Base-by-base conservation (phyloP, 2,797 vertebrate species). In the Cossypha niveicapilla region DNA sequence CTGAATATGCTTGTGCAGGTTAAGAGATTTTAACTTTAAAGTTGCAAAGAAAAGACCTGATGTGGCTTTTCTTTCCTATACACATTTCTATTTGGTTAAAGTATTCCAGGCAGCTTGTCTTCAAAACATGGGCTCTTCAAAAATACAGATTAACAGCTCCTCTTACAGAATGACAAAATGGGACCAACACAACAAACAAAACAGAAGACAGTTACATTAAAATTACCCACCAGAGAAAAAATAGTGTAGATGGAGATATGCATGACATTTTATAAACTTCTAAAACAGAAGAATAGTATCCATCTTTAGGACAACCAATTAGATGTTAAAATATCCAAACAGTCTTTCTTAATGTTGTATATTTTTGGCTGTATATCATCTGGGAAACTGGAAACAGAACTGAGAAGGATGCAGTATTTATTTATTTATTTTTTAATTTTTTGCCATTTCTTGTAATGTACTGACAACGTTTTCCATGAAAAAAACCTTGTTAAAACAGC, bases 201-300 rank as follows among this genome's bases (percentile, higher is more conserved):
- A 30, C 39, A 83, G 70, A 81, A 53, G 45, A 72, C 35, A 68
- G 34, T 35, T 63, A 63, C 11, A 78, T 72, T 60, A 66, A 32
- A 77, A 78, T 21, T 53, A 65, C 24, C 44, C 48, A 67, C 44
- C 32, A 32, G 87, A 87, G 71, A 66, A 83, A 83, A 72, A 85
- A 62, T 56, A 41, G 14, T 48, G 47, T 4, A 83, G 23, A 62
- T 73, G 39, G 30, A 92, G 50, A 71, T 48, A 70, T 34, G 13
- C 35, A 82, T 47, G 44, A 83, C 44, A 76, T 93, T 68, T 93
- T 94, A 89, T 86, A 76, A 95, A 86, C 34, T 86, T 39, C 37
- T 37, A 37, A 37, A 37, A 37, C 35, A 95, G 71, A 86, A 94
- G 9, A 76, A 57, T 28, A 48, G 11, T 45, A 65, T 44, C 60